phyloP scores from a whole-genome alignment of 1,140 invertebrate genomes.

The Lasioglossum baleicum region DNA sequence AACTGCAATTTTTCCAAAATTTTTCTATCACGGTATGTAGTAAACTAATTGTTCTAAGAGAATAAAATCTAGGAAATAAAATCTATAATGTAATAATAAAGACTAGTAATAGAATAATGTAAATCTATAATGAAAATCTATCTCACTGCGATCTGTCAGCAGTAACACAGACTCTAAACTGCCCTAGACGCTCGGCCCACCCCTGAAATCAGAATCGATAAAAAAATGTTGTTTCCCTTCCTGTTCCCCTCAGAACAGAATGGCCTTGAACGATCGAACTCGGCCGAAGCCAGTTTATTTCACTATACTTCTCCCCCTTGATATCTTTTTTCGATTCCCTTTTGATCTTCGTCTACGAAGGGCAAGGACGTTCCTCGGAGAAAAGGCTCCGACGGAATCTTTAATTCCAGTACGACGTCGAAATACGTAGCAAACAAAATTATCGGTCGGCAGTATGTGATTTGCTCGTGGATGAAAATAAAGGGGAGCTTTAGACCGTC shows the following conservation, averaged over 20 bases:
- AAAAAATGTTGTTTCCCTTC: conserved; percentile 15
- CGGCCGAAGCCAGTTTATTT: conserved; percentile 10
- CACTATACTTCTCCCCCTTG: not conserved
- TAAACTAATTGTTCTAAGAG: too few relatives aligned
- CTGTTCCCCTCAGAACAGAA: not conserved
- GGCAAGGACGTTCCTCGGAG: not conserved
- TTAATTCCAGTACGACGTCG: conserved; percentile 24
- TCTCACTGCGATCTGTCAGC: not conserved
- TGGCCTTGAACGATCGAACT: not conserved
- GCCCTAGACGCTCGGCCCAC: not conserved
- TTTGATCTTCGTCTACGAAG: conserved; percentile 21
- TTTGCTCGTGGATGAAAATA: conserved; percentile 34
- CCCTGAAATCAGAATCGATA: not conserved
- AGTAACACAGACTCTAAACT: not conserved
- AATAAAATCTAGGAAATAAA: too few relatives aligned
- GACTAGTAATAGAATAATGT: too few relatives aligned
- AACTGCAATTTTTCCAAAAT: too few relatives aligned
- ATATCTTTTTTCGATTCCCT: conserved; percentile 22
- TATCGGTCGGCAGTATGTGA: conserved; percentile 31
- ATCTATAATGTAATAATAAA: too few relatives aligned
- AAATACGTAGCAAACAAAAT: conserved; percentile 45
- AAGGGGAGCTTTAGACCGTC: not conserved
- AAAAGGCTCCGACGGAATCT: conserved; percentile 17
- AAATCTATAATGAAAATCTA: not conserved
- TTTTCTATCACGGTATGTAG: too few relatives aligned